These are phyloP conservation scores for Ormyrus labotus DNA, from an alignment of 2,888 invertebrate species.

Conservation along the genomic window DNA sequence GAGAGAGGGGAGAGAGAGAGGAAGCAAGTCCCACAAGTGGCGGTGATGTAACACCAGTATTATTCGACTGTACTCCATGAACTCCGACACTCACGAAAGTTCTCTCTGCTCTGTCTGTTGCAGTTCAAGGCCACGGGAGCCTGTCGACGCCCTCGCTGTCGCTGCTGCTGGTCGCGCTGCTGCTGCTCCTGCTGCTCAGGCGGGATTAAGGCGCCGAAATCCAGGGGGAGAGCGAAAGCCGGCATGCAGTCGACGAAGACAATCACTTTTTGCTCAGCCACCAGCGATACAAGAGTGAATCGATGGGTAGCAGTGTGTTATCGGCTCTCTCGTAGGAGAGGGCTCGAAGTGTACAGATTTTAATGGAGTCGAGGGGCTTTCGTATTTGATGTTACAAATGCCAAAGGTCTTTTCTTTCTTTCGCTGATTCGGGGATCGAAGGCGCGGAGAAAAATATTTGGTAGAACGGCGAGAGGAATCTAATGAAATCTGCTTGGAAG, in stretches of 20 bases:
- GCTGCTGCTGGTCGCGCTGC: constrained; percentile 61
- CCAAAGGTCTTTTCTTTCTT: too few species aligned
- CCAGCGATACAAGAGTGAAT: neutral
- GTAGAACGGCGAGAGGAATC: too few species aligned
- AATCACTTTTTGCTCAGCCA: constrained; percentile 62
- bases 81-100: constrained; percentile 1
- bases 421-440: too few species aligned
- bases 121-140: constrained; percentile 70
- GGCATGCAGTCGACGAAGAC: constrained; percentile 63
- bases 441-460: too few species aligned
- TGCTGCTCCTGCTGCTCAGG: constrained; percentile 62
- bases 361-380: neutral
- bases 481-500: too few species aligned
- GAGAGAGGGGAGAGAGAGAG: too few species aligned
- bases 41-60: too few species aligned
- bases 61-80: too few species aligned
- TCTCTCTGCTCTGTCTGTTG: constrained; percentile 60
- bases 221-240: too few species aligned
- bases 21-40: too few species aligned
- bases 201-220: constrained; percentile 58
- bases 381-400: too few species aligned
- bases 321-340: too few species aligned
- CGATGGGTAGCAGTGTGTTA: neutral
- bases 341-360: constrained; percentile 22
- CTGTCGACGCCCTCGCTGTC: constrained; percentile 63